phyloP scores from a whole-genome alignment of 2,797 vertebrate species.

The Balearica regulorum region DNA sequence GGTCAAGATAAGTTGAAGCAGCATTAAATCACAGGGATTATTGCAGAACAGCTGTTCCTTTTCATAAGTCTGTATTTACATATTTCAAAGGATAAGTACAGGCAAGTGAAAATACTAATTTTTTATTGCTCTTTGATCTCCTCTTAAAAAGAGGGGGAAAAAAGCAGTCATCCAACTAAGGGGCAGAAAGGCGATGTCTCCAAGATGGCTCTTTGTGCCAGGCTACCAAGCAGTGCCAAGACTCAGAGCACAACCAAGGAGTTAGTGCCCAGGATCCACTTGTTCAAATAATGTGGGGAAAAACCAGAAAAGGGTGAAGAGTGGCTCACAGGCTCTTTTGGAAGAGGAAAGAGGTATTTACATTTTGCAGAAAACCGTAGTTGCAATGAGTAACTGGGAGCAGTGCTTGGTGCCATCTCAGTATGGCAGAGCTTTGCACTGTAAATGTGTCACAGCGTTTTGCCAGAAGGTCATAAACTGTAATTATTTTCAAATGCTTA shows the following conservation, averaged over 20 bases:
- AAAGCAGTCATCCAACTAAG: background rate
- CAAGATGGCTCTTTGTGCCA: background rate
- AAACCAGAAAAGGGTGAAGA: background rate
- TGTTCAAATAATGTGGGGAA: background rate
- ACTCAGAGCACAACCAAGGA: background rate
- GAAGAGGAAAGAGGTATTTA: background rate
- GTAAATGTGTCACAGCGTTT: background rate
- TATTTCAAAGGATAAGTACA: background rate
- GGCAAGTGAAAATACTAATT: background rate
- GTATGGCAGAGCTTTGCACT: background rate
- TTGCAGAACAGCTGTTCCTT: background rate
- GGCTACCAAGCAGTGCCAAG: background rate
- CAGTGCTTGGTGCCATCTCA: background rate
- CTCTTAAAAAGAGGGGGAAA: background rate
- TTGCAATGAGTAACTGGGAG: background rate
- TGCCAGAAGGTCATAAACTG: background rate
- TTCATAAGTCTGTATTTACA: background rate
- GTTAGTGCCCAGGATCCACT: background rate
- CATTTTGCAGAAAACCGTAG: background rate
- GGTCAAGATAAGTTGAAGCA: background rate
- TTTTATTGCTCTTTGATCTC: slow-evolving; percentile 8
- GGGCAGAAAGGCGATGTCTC: background rate
- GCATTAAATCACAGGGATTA: slow-evolving; percentile 18
- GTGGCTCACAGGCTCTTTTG: background rate
- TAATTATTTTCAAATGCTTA: background rate